Percentiles rank a stretch among this genome's conserved stretches.
phyloP scores from a whole-genome alignment of 1,140 invertebrate genomes.

The honey bee (Apis mellifera) region DNA sequence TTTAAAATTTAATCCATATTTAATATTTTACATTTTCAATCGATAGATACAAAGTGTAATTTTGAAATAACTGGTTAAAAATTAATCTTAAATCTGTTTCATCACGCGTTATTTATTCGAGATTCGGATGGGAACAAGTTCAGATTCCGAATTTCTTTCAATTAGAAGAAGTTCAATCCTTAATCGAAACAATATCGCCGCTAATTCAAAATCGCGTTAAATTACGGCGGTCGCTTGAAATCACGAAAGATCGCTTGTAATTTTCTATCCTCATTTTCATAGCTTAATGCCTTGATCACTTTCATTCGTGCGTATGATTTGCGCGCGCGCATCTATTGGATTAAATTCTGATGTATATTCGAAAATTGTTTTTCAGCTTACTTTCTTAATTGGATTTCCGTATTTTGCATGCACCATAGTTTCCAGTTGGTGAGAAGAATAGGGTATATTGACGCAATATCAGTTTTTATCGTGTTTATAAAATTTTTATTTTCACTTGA shows the following conservation, averaged over 20 bases:
- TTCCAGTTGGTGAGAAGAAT: background rate
- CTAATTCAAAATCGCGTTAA: background rate
- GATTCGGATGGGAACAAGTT: background rate
- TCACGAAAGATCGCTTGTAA: background rate
- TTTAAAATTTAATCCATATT: too few relatives aligned
- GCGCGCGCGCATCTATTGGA: background rate
- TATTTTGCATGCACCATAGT: background rate
- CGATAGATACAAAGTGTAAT: too few relatives aligned
- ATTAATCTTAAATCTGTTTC: too few relatives aligned
- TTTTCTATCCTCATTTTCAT: slow-evolving; percentile 3
- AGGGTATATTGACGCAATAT: background rate
- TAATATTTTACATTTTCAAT: too few relatives aligned
- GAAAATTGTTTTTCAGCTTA: slow-evolving; percentile 43
- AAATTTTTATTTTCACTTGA: background rate
- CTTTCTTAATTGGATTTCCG: slow-evolving; percentile 31
- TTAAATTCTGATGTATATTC: slow-evolving; percentile 17
- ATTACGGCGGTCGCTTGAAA: background rate
- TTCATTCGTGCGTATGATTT: background rate
- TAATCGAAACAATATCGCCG: background rate
- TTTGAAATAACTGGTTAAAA: too few relatives aligned
- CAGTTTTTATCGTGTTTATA: background rate
- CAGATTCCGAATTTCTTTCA: background rate
- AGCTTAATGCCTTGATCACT: slow-evolving; percentile 20
- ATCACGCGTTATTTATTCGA: background rate
- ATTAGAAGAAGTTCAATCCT: background rate